These are phyloP conservation scores for Garrulus glandarius DNA, from an alignment of 2,797 vertebrate species.

Conservation along the genomic window DNA sequence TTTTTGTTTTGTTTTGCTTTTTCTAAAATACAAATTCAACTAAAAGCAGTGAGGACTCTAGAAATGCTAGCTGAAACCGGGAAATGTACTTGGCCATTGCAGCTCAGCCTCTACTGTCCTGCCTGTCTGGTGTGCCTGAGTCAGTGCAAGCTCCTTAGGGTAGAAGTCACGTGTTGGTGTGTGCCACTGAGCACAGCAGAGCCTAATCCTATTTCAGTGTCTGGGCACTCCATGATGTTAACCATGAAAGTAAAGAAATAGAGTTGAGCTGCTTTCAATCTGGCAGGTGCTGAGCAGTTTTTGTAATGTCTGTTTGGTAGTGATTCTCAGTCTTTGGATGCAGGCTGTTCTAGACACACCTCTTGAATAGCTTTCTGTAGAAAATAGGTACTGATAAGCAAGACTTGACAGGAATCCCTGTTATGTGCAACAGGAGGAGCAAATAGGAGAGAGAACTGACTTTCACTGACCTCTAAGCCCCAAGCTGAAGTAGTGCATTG, in stretches of 20 bases:
- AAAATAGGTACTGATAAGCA: neutral
- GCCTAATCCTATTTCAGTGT: conserved; percentile 27
- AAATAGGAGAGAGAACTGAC: neutral
- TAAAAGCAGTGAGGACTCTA: neutral
- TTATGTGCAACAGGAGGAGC: neutral
- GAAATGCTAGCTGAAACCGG: neutral
- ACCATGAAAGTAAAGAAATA: neutral
- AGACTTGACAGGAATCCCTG: neutral
- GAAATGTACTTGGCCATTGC: neutral
- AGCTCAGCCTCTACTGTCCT: neutral
- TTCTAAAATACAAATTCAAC: neutral
- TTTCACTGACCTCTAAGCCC: neutral
- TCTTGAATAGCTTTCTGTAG: neutral
- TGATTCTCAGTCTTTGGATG: neutral
- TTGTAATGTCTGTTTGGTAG: neutral
- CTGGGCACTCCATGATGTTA: neutral
- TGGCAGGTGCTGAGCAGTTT: neutral
- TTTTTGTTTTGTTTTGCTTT: neutral
- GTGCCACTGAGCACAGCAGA: neutral
- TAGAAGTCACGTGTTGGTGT: neutral
- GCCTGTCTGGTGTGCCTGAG: neutral
- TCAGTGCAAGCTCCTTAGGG: conserved; percentile 26
- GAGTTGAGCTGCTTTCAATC: neutral
- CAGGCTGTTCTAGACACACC: neutral
- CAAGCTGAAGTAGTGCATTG: neutral